Evolutionary conservation across 2,888 invertebrate genomes (phyloP), one percentile per base, ranked within the genome.

Genomic region (Coremacera marginata): DNA sequence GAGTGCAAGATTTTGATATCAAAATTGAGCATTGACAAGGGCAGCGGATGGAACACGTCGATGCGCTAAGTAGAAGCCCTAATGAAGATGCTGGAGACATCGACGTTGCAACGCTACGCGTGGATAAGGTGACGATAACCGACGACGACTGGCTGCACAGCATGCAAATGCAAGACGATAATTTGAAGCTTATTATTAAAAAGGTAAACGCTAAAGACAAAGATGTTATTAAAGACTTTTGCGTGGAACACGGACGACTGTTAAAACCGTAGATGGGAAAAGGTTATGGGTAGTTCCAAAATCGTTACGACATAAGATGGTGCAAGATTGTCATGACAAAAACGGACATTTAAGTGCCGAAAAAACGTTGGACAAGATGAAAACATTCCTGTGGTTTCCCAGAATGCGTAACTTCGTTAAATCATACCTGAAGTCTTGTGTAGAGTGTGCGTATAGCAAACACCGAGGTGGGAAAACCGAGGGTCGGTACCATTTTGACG

Each of bases 371-470:
- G 67, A 67, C 14, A 67, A 67, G 16, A 31, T 67, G 19, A 16
- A 19, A 7, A n/a, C 27, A 16, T 25, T 14, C 9, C 8, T 49
- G 5, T 31, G 31, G 31, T 31, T 31, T 31, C 3, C 5, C 31
- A 31, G 31, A 31, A 31, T 31, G 31, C 31, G 31, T 31, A 31
- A 31, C 31, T 31, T 31, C 5, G 31, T 31, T 4, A 31, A 31
- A 3, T 31, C 31, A 31, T 31, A 31, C 5, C 5, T 31, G 31
- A 31, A 31, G 31, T 31, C 31, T 4, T 31, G 31, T 5, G 31
- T 31, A 4, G 31, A 31, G 5, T 31, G 31, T 31, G 31, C 31
- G 3, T 31, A 31, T 5, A 34, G 84, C 37, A 89, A 89, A 79
- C 16, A 31, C 8, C 71, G 62, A 19, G 77, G 77, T n/a, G 31